Conservation (phyloP, 2,888 invertebrate species). For the Conus canariensis region DNA sequence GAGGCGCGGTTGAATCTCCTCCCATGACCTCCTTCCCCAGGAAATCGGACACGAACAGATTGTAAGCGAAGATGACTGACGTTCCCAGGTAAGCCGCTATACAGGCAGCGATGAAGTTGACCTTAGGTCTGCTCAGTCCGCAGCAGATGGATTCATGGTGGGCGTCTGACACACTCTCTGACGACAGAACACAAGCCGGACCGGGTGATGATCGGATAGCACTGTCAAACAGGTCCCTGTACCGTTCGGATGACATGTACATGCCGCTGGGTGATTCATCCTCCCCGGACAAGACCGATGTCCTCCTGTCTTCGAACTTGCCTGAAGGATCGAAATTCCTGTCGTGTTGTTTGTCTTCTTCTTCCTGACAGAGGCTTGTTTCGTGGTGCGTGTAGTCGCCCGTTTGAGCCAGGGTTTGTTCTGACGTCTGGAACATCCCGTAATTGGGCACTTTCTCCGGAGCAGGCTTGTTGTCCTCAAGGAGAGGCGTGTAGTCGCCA, state of each 20-base stretch:
- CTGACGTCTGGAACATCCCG: not conserved
- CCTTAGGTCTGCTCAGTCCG: not conserved
- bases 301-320: not conserved
- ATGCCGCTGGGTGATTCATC: not conserved
- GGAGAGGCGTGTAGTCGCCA: not conserved
- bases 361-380: not conserved
- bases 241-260: not conserved
- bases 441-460: not conserved
- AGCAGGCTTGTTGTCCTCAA: not conserved
- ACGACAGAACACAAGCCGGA: not conserved
- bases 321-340: not conserved
- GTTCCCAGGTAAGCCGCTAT: not conserved
- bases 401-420: not conserved
- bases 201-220: not conserved
- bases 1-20: constrained; percentile 4
- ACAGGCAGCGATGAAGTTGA: not conserved
- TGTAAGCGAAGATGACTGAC: not conserved
- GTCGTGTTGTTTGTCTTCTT: not conserved
- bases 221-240: not conserved
- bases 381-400: not conserved
- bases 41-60: constrained; percentile 21
- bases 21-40: constrained; percentile 29
- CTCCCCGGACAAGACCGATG: too few relatives aligned
- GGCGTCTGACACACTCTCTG: not conserved
- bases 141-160: not conserved